A percentile compares a stretch with the other conserved stretches of the same genome.
Conservation (phyloP, 2,113 vertebrate genomes). For the Paradisaea rubra region DNA sequence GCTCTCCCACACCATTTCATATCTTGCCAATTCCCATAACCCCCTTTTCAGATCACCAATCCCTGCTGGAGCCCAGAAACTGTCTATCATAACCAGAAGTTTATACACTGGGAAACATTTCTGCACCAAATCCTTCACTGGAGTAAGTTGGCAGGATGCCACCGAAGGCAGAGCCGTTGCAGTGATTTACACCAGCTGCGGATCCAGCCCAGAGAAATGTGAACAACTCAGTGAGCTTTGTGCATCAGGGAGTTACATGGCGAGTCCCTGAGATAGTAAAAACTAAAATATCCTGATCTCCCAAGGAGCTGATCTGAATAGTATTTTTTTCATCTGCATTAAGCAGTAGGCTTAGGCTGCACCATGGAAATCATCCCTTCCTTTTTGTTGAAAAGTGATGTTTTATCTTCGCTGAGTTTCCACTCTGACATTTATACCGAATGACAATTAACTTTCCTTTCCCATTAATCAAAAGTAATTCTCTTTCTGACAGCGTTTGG, state of each 20-base stretch:
- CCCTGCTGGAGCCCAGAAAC: constrained; percentile 43
- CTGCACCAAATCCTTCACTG: constrained; percentile 39
- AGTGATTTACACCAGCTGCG: constrained; percentile 44
- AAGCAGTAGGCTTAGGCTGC: neutral
- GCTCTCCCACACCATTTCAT: constrained; percentile 36
- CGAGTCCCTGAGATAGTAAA: neutral
- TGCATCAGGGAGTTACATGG: neutral
- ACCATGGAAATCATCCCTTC: neutral
- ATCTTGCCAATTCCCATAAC: constrained; percentile 50
- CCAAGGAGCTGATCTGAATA: neutral
- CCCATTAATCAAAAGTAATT: constrained; percentile 40
- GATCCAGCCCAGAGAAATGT: neutral
- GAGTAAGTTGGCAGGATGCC: constrained; percentile 38
- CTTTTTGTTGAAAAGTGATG: neutral
- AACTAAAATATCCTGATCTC: neutral
- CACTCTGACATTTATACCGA: constrained; percentile 9
- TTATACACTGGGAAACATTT: constrained; percentile 50
- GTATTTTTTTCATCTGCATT: neutral
- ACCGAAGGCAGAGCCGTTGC: neutral
- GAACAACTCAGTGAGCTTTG: neutral
- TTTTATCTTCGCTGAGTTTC: constrained; percentile 21
- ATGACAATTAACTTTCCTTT: constrained; percentile 43
- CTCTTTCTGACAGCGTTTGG: neutral
- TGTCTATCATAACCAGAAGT: constrained; percentile 50
- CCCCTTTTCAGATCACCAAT: constrained; percentile 21